phyloP scores from a whole-genome alignment of 1,140 invertebrate genomes.

The Chrysomallon squamiferum region DNA sequence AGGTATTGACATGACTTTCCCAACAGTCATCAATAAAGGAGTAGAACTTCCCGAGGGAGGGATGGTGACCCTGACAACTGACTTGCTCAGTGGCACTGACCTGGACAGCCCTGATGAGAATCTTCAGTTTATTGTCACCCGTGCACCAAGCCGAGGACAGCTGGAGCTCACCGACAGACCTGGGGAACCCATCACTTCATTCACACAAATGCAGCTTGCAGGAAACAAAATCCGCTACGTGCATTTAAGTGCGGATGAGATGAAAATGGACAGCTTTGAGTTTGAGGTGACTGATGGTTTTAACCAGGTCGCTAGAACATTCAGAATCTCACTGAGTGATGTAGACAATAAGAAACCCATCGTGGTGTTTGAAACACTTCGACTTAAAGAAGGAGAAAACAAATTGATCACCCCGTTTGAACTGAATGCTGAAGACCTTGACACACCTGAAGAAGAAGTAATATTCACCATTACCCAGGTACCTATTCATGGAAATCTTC shows the following conservation, averaged over 20 bases:
- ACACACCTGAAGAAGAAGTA: constrained; percentile 56
- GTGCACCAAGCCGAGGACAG: constrained; percentile 58
- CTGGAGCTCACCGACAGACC: constrained; percentile 57
- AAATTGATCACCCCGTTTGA: constrained; percentile 63
- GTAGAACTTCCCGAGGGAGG: constrained; percentile 62
- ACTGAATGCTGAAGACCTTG: constrained; percentile 61
- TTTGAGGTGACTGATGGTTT: constrained; percentile 64
- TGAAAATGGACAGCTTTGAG: constrained; percentile 63
- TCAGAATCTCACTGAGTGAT: constrained; percentile 61
- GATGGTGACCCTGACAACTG: constrained; percentile 55
- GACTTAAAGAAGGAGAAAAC: constrained; percentile 57
- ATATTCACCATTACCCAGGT: constrained; percentile 57
- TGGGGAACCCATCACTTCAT: constrained; percentile 56
- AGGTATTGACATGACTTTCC: constrained; percentile 59
- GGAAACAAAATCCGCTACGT: constrained; percentile 62
- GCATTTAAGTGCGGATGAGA: constrained; percentile 58
- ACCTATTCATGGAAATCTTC: constrained; percentile 60
- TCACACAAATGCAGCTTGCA: constrained; percentile 62
- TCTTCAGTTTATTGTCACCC: constrained; percentile 58
- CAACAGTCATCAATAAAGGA: constrained; percentile 58
- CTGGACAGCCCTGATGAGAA: constrained; percentile 56
- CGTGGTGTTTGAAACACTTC: constrained; percentile 52
- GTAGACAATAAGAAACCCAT: constrained; percentile 64
- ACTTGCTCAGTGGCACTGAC: constrained; percentile 60
- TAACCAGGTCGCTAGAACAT: constrained; percentile 60